Evolutionary conservation across 2,797 vertebrate species (phyloP).

Genomic region (Artibeus lituratus): DNA sequence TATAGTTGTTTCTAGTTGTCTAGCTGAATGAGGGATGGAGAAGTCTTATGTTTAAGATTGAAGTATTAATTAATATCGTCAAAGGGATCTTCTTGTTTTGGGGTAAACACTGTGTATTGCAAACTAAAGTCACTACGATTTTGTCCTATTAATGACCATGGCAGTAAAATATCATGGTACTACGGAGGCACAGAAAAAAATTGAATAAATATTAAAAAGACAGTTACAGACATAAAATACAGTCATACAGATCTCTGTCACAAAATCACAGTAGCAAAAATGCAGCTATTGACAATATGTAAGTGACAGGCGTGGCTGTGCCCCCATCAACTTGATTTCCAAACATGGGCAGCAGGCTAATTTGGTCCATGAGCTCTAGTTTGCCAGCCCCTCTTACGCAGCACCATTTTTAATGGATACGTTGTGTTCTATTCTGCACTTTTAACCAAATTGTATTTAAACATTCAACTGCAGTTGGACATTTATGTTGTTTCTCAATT

Average conservation of each 20-base stretch:
- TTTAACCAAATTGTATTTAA: neutral
- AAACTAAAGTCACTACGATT: neutral
- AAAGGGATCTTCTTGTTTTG: neutral
- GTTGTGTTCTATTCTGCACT: neutral
- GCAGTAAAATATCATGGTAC: neutral
- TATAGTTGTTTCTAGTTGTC: neutral
- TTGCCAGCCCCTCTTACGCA: neutral
- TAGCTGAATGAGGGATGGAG: neutral
- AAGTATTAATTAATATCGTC: neutral
- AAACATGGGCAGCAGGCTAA: neutral
- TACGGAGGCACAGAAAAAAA: neutral
- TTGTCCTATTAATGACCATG: neutral
- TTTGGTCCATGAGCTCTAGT: neutral
- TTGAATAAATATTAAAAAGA: neutral
- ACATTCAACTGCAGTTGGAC: neutral
- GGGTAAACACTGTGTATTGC: neutral
- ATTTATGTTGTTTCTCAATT: neutral
- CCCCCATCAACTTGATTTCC: neutral
- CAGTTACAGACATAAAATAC: neutral
- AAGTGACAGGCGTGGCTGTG: neutral
- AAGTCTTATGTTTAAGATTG: neutral
- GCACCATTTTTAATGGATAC: neutral
- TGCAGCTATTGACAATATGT: too few relatives aligned
- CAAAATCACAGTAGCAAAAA: neutral
- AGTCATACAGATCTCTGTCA: neutral